A percentile compares a stretch with the other conserved stretches of the same genome.
phyloP scores from a whole-genome alignment of 2,888 invertebrate species.

The Drosophila stalkeri region DNA sequence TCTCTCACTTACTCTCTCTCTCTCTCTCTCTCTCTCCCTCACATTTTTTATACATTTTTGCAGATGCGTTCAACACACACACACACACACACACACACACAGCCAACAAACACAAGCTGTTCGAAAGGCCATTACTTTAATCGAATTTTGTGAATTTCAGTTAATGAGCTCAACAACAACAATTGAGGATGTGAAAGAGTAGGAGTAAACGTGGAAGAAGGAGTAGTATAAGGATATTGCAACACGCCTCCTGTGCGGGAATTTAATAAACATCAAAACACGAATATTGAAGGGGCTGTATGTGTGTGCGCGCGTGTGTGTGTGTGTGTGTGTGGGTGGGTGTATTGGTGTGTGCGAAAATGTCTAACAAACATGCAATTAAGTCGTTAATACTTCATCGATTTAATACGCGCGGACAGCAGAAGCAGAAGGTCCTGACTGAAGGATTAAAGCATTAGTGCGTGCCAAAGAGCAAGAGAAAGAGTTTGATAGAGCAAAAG shows the following conservation, averaged over 20 bases:
- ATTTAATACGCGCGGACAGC: constrained; percentile 80
- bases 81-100: not conserved
- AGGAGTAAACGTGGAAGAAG: not conserved
- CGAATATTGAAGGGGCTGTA: constrained; percentile 21
- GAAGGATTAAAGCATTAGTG: constrained; percentile 83
- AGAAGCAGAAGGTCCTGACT: constrained; percentile 51
- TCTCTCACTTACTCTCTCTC: not conserved
- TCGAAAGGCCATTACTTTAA: constrained; percentile 71
- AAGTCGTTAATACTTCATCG: constrained; percentile 85
- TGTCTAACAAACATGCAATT: constrained; percentile 84
- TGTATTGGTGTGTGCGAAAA: constrained; percentile 54
- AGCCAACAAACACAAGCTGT: constrained; percentile 30
- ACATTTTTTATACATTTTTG: not conserved
- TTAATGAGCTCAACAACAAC: constrained; percentile 53
- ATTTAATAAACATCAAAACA: constrained; percentile 69
- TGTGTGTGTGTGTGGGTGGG: not conserved
- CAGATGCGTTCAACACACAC: constrained; percentile 11
- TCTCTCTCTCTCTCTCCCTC: not conserved
- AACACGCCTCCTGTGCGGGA: constrained; percentile 64
- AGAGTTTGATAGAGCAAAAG: constrained; percentile 20
- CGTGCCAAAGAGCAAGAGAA: constrained; percentile 52
- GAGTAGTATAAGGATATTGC: constrained; percentile 52
- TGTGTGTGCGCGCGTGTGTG: constrained; percentile 7
- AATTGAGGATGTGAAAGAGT: not conserved
- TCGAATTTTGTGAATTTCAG: constrained; percentile 70